phyloP scores from a whole-genome alignment of 2,113 vertebrate genomes.

The Cryptoleucopteryx plumbea region DNA sequence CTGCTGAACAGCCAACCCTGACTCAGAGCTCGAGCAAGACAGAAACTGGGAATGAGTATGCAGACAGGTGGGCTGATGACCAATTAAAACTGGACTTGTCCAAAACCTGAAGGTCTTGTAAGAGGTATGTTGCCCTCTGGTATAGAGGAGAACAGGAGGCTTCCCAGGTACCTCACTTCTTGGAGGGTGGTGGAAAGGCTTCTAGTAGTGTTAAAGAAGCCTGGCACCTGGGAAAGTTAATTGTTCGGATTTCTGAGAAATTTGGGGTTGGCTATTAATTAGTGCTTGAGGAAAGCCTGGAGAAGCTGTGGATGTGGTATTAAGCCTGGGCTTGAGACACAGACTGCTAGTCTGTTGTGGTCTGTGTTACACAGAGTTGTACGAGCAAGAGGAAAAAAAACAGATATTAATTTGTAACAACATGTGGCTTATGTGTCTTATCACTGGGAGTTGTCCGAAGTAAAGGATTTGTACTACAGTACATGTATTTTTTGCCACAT shows the following conservation, averaged over 20 bases:
- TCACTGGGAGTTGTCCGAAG: not conserved
- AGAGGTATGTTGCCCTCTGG: not conserved
- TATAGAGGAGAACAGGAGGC: not conserved
- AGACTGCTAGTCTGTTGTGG: not conserved
- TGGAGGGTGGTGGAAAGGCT: not conserved
- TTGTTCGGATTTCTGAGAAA: not conserved
- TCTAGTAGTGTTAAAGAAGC: not conserved
- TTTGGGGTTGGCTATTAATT: not conserved
- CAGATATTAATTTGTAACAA: not conserved
- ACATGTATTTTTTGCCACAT: not conserved
- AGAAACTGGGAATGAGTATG: not conserved
- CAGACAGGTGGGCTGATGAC: not conserved
- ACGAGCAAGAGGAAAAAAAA: accelerated
- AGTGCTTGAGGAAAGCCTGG: not conserved
- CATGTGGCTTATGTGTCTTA: not conserved
- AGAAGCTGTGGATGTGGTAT: not conserved
- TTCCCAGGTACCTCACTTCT: not conserved
- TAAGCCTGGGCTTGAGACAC: not conserved
- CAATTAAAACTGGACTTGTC: not conserved
- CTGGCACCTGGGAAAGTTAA: not conserved
- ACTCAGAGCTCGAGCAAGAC: not conserved
- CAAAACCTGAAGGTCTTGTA: not conserved
- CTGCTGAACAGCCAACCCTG: not conserved
- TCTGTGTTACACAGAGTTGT: not conserved
- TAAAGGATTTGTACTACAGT: not conserved